Evolutionary conservation across 2,888 invertebrate genomes (phyloP), one percentile per base, ranked within the genome.

Genomic region (Acronicta leporina): DNA sequence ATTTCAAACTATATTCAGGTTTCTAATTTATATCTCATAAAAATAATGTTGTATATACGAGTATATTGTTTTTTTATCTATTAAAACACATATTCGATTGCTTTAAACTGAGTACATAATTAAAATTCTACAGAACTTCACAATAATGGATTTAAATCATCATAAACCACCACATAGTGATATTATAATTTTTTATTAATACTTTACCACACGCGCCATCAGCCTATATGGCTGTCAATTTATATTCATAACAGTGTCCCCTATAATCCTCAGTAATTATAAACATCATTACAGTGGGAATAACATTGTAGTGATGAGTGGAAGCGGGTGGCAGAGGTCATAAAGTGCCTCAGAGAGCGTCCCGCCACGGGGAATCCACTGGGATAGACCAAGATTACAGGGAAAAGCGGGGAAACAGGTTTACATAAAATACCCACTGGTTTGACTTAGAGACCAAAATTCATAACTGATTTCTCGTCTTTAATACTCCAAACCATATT

Each of bases 231-330:
- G 46, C 41, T 41, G 35, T 54, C 66, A 62, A 78, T 77, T 75
- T 73, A 75, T 77, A 78, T 78, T 77, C 79, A 75, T 78, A 75
- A 78, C 73, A 62, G 58, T 49, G 57, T 57, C 44, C 66, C 73
- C 52, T 45, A 57, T 76, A 78, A 78, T 77, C 61, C 68, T 52
- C 47, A 44, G 70, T 78, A 78, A 77, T 77, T 77, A 77, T 78
- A 77, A 68, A 64, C 63, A 65, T 68, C 64, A 55, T 75, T 68
- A 70, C 66, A 69, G 54, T 62, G 65, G 53, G 74, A 63, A 58
- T 48, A 66, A 63, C 69, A 64, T 48, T 27, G 49, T 56, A 63
- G 64, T 72, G 75, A 77, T 50, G 75, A 65, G 40, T 57, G 43
- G 50, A 52, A 61, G 25, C 48, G 27, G 53, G 60, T 27, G 53